Percentiles rank a stretch among this genome's conserved stretches.
phyloP scores from a whole-genome alignment of 2,797 vertebrate species.

The Spea hammondii region DNA sequence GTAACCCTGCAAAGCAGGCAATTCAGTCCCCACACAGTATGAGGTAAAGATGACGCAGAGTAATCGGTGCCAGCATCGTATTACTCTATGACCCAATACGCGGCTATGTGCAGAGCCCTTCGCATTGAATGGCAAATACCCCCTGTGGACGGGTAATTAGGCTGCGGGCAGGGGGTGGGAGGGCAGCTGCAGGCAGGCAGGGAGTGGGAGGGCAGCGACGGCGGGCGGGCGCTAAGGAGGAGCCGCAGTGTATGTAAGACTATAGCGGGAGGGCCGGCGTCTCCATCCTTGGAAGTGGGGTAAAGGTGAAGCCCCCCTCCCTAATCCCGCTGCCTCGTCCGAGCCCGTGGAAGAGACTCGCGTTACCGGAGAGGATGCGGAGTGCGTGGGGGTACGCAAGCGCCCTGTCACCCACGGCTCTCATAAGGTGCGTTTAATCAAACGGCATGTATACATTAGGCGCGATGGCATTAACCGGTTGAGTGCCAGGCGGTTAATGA shows the following conservation, averaged over 20 bases:
- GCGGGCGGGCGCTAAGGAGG: neutral
- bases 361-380: slow-evolving; percentile 23
- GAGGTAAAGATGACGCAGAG: no score
- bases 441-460: no score
- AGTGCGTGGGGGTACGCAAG: slow-evolving; percentile 27
- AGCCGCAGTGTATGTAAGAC: neutral
- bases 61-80: no score
- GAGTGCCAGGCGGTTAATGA: no score
- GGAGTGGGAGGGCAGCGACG: neutral
- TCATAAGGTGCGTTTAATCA: slow-evolving; percentile 20
- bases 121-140: no score
- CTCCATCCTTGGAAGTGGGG: slow-evolving; percentile 24
- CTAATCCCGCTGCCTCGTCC: neutral
- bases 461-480: no score
- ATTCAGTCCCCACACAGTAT: no score
- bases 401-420: slow-evolving; percentile 22
- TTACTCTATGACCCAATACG: no score
- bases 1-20: no score
- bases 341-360: no score
- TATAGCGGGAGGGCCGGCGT: neutral
- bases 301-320: slow-evolving; percentile 21
- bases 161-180: neutral
- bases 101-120: no score
- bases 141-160: no score
- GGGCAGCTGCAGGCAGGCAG: neutral